Evolutionary conservation across 2,888 invertebrate genomes (phyloP).

Genomic region (Aphodius sticticus): DNA sequence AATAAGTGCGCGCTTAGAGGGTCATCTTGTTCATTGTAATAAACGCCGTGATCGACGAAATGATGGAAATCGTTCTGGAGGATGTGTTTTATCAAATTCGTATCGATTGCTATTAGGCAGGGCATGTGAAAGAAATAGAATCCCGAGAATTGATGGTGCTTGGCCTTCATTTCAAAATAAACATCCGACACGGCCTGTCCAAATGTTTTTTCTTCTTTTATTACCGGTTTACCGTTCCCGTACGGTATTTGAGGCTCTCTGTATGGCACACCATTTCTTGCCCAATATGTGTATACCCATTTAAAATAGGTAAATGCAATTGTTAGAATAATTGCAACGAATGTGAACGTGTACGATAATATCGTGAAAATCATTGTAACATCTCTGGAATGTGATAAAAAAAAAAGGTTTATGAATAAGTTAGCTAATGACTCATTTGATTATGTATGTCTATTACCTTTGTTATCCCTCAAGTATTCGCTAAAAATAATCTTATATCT

Average conservation of each 20-base stretch:
- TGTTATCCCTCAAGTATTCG: too few species aligned
- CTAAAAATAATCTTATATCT: too few species aligned
- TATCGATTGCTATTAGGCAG: constrained; percentile 43
- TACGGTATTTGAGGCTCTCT: constrained; percentile 27
- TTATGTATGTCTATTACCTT: not conserved
- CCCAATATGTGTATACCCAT: constrained; percentile 31
- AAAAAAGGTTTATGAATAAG: not conserved
- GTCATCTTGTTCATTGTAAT: constrained; percentile 65
- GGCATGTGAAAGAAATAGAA: constrained; percentile 41
- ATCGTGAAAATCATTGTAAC: not conserved
- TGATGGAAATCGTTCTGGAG: constrained; percentile 66
- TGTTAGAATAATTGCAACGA: constrained; percentile 11
- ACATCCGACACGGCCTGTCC: constrained; percentile 16
- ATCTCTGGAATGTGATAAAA: not conserved
- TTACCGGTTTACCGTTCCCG: constrained; percentile 19
- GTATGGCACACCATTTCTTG: constrained; percentile 16
- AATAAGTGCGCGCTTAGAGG: constrained; percentile 67
- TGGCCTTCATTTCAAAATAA: constrained; percentile 42
- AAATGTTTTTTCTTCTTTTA: constrained; percentile 5
- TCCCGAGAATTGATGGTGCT: constrained; percentile 43
- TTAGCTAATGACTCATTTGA: not conserved
- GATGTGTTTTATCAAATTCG: constrained; percentile 54
- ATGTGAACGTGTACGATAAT: constrained; percentile 5
- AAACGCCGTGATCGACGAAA: constrained; percentile 69
- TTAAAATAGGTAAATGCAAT: constrained; percentile 25